A percentile compares a stretch with the other conserved stretches of the same genome.
These are phyloP conservation scores for Vultur gryphus DNA, from an alignment of 2,797 vertebrate genomes.

Conservation along the genomic window DNA sequence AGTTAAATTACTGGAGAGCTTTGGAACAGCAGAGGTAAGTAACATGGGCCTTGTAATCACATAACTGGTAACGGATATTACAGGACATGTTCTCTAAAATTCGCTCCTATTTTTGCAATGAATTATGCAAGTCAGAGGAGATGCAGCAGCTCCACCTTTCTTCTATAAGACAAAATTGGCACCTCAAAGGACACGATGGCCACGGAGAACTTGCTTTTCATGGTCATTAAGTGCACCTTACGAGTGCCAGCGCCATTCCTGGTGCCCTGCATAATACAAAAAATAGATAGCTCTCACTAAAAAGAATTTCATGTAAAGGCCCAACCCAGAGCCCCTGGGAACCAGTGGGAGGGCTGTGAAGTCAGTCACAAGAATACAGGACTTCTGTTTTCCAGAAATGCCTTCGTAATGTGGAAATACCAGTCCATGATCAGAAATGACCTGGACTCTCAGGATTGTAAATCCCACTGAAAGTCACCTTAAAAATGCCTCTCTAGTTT, in stretches of 20 bases:
- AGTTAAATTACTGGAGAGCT: background rate
- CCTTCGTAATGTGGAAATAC: background rate
- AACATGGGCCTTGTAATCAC: background rate
- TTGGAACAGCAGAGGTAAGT: background rate
- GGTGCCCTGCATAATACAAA: background rate
- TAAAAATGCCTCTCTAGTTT: background rate
- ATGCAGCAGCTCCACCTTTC: background rate
- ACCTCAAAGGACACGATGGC: background rate
- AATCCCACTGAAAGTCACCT: background rate
- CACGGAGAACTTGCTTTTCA: background rate
- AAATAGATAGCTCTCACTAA: background rate
- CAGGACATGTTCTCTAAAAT: background rate
- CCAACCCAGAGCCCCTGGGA: background rate
- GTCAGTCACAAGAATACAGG: background rate
- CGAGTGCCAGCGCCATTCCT: background rate
- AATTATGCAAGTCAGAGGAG: background rate
- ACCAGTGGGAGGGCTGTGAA: background rate
- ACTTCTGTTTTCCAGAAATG: background rate
- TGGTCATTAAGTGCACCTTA: background rate
- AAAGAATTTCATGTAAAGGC: background rate
- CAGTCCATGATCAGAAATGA: background rate
- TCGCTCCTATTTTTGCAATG: background rate
- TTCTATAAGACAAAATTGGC: background rate
- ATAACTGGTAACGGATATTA: background rate
- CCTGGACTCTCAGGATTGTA: background rate